These are phyloP conservation scores for Miniopterus natalensis DNA, from an alignment of 2,113 vertebrate genomes.

Conservation along the genomic window DNA sequence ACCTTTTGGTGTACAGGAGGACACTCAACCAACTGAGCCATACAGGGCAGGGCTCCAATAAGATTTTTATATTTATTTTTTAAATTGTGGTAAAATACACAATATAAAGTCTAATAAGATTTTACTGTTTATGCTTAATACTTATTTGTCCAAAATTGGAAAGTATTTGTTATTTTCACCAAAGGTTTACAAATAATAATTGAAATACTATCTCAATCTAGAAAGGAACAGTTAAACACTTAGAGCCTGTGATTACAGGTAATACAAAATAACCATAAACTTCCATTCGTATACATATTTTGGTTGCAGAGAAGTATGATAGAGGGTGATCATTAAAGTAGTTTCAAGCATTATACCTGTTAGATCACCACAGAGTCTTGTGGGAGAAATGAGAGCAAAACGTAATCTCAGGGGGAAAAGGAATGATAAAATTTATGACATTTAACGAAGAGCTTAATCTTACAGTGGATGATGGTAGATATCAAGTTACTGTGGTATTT, in stretches of 20 bases:
- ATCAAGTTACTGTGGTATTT: background rate
- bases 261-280: slow-evolving; percentile 26
- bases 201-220: background rate
- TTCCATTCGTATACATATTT: background rate
- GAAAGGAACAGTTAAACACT: slow-evolving; percentile 12
- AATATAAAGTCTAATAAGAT: background rate
- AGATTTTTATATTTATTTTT: background rate
- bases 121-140: slow-evolving; percentile 47
- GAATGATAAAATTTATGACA: background rate
- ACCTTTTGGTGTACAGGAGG: background rate
- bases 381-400: slow-evolving; percentile 33
- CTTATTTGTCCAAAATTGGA: slow-evolving; percentile 34
- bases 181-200: background rate
- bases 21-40: background rate
- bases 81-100: slow-evolving; percentile 5
- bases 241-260: background rate
- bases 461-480: background rate
- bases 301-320: background rate
- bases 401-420: background rate
- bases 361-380: background rate
- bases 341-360: background rate
- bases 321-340: background rate
- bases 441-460: background rate
- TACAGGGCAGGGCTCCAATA: background rate
- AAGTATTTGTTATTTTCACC: background rate